Base-by-base conservation (phyloP, 1,140 invertebrate species). In the Adoxophyes honmai region DNA sequence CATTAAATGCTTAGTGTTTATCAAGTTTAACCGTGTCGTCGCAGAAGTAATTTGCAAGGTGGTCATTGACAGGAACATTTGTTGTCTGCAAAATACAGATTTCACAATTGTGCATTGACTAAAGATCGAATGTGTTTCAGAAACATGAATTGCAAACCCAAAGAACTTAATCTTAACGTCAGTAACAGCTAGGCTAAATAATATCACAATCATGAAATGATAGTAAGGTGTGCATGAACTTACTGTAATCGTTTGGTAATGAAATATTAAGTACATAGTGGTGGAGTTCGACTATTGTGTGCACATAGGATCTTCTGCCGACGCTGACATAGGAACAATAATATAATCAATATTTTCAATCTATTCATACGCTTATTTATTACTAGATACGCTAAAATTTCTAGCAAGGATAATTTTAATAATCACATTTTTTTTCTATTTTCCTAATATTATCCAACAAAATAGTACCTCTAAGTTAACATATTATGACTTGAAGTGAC, bases 401-500 rank as follows among this genome's bases (percentile, higher is more conserved):
- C 78, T 79, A 81, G 37, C 60, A 61, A 75, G 73, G 68, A 76
- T 70, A 64, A 59, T 58, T 68, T 34, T 36, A 34, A 37, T 69
- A 78, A 80, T 88, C 79, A 85, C 85, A 85, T 78, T 79, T 74
- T 68, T 73, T 71, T 73, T 75, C 57, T 64, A 66, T 67, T 73
- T 71, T 72, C 70, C 61, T 65, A 44, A 70, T 67, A 28, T 64
- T 75, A 73, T 64, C 64, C 70, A 70, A 68, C 58, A 60, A 62
- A 42, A 79, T 75, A 82, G 76, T 81, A 81, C 78, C 68, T 74
- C 79, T 84, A 79, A 71, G 66, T 76, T 86, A 79, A 82, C 76
- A 81, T 86, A 88, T 86, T 88, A 88, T 86, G 85, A 88, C 85
- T 88, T 79, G 79, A 86, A 86, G 83, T 88, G 83, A 86, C 85